These are phyloP conservation scores for Apodemia zela DNA, from an alignment of 2,888 invertebrate species.

Conservation along the genomic window DNA sequence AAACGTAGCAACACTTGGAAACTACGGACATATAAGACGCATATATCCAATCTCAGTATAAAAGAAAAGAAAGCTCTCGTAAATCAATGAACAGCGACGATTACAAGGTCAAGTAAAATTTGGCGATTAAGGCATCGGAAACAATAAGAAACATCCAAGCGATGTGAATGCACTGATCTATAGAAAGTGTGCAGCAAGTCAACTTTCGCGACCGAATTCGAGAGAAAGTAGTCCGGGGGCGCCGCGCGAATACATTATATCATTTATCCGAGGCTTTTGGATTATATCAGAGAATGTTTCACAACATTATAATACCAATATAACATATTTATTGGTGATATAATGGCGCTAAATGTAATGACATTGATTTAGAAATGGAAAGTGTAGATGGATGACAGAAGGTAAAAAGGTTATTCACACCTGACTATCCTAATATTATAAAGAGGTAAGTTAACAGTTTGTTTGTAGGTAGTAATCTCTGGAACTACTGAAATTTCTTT, in stretches of 20 bases:
- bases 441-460: no score
- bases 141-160: conserved; percentile 19
- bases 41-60: not conserved
- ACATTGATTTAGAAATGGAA: not conserved
- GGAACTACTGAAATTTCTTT: no score
- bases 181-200: conserved; percentile 74
- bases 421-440: no score
- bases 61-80: not conserved
- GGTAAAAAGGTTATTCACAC: no score
- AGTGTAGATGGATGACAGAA: conserved; percentile 26
- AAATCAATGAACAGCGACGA: not conserved
- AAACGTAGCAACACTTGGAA: no score
- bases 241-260: conserved; percentile 72
- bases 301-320: not conserved
- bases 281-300: conserved; percentile 55
- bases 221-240: conserved; percentile 75
- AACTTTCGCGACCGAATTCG: conserved; percentile 79
- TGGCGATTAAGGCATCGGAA: conserved; percentile 12
- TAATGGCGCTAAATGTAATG: no score
- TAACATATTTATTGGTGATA: not conserved
- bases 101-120: conserved; percentile 8
- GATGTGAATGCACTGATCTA: conserved; percentile 55
- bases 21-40: no score
- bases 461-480: no score
- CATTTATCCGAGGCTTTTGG: conserved; percentile 59